A percentile compares a stretch with the other conserved stretches of the same genome.
Conservation (phyloP, 2,113 vertebrate species). For the Oreochromis aureus region DNA sequence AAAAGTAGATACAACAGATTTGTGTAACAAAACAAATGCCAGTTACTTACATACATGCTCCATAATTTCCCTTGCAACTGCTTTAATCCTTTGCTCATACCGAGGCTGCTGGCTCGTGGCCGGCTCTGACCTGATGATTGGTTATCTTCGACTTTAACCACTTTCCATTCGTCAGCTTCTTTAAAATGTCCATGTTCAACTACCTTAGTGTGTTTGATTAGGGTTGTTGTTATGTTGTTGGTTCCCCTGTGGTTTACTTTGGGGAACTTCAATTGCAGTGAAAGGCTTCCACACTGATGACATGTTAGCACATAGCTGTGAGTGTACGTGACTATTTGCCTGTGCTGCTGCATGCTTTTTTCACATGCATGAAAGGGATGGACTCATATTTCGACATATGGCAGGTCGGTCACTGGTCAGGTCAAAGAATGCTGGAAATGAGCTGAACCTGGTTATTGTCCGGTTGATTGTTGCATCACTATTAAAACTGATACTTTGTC, state of each 20-base stretch:
- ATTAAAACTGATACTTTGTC: neutral
- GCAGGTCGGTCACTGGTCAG: neutral
- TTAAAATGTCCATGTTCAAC: neutral
- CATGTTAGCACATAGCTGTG: neutral
- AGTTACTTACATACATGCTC: neutral
- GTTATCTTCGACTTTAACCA: neutral
- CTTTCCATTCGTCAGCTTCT: neutral
- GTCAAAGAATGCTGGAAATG: neutral
- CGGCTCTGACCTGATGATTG: neutral
- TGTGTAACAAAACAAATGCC: neutral
- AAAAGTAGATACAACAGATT: neutral
- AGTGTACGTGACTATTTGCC: neutral
- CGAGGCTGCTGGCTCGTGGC: neutral
- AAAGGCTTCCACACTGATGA: neutral
- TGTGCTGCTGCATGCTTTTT: neutral
- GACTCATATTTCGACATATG: neutral
- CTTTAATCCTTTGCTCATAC: neutral
- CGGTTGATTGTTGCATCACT: neutral
- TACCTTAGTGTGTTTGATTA: neutral
- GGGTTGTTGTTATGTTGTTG: neutral
- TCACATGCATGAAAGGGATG: neutral
- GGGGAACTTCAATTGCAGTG: neutral
- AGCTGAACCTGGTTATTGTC: neutral
- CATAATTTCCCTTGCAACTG: neutral
- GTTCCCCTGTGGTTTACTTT: neutral